Evolutionary conservation across 2,113 vertebrate species (phyloP), one percentile per base, ranked within the genome.

Genomic region (Nematolebias whitei): DNA sequence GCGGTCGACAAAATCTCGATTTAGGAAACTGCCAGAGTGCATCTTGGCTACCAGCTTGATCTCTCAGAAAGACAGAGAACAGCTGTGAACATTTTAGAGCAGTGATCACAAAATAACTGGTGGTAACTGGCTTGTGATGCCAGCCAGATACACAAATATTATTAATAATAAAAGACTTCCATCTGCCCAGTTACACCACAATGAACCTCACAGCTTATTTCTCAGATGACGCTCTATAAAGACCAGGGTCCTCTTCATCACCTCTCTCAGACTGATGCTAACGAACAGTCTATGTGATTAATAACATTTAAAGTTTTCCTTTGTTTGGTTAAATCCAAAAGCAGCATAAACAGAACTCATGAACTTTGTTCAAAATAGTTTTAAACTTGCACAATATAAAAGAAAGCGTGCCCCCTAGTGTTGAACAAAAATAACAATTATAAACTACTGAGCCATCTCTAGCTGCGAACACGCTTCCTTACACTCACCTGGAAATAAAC

Each of bases 191-290:
- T 35, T 35, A 35, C 32, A 35, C 5, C 5, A 35, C 9, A 35
- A 35, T 35, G 10, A 78, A 76, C 84, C 87, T 95, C 92, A 94
- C 92, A 84, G 95, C 93, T 40, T 47, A 49, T 48, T 5, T 51
- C 22, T 68, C 62, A 7, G 2, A 7, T 19, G 50, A 48, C 24
- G 12, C 43, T 62, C 10, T 35, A 35, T 35, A 35, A 35, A 35
- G 32, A 35, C 32, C 32, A 35, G 5, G 32, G 9, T 35, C 9
- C 9, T 35, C 32, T 35, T 35, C 9, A 35, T 35, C 10, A 35
- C 32, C 3, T 26, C 59, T 58, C 50, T 15, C 18, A 29, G 26
- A 29, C 26, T 54, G 66, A 12, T 56, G 48, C 44, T 61, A 78
- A 75, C 62, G n/a, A 71, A 43, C 38, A 50, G 23, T 18, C 12